Base-by-base conservation (phyloP, 1,140 invertebrate genomes). In the Drosophila grimshawi region DNA sequence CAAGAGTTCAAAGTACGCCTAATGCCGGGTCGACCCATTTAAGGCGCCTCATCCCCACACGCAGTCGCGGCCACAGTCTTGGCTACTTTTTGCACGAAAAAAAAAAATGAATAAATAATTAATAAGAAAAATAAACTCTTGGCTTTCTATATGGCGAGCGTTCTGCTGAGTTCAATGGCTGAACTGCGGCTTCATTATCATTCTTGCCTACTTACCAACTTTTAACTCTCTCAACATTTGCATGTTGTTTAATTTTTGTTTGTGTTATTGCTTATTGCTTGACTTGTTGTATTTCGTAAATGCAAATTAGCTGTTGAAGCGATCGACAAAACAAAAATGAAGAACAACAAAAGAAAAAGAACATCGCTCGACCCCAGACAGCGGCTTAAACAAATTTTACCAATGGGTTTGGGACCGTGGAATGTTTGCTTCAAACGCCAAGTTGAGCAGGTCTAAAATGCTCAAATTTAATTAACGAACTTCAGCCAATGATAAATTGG, bases 1-100 rank as follows among this genome's bases (percentile, higher is more conserved):
- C 19, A 43, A 68, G 63, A 77, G 75, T 77, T 77, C 75, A 77
- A 77, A 77, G 74, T 69, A 73, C 57, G 69, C 61, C 74, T 49
- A 76, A 72, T 62, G 52, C 37, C 51, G 43, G 49, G 64, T 73
- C 70, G 70, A 73, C 70, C 70, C 70, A 73, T 73, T 73, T 73
- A 62, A 51, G n/a, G 41, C 27, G 5, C 8, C 53, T 6, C 11
- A 5, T n/a, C 27, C 7, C 6, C 7, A 7, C 7, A 10, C 37
- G 19, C 19, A 19, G 19, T 39, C 10, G 37, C 7, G 7, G 19
- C 45, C 51, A 4, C 32, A 10, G 11, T 35, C 19, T 10, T 41
- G 11, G 43, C 60, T 7, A 43, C 43, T 62, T 70, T 51, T 49
- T 55, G 67, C 64, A 37, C 33, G 39, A 37, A 56, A 3, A 33